Evolutionary conservation across 2,888 invertebrate genomes (phyloP).

Genomic region (Polydrusus cervinus): DNA sequence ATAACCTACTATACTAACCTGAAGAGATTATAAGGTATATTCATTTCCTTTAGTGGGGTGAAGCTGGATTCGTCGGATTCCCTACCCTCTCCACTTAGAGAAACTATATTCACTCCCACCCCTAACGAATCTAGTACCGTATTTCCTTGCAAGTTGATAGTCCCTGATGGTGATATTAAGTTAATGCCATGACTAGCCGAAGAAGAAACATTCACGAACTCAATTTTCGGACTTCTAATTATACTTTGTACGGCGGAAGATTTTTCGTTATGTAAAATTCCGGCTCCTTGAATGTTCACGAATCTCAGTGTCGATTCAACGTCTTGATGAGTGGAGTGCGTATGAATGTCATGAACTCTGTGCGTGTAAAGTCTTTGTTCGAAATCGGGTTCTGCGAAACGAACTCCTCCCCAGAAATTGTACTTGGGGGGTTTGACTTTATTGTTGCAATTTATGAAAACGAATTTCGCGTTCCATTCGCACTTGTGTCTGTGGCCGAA

Average conservation of each 20-base stretch:
- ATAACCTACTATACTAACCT: slow-evolving; percentile 13
- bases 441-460: slow-evolving; percentile 93
- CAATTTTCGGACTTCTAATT: slow-evolving; percentile 87
- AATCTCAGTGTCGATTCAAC: slow-evolving; percentile 86
- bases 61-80: slow-evolving; percentile 93
- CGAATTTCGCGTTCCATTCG: slow-evolving; percentile 91
- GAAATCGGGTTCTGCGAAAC: slow-evolving; percentile 92
- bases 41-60: slow-evolving; percentile 85
- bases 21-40: slow-evolving; percentile 92
- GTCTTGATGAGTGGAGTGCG: slow-evolving; percentile 80
- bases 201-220: slow-evolving; percentile 86
- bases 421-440: slow-evolving; percentile 74
- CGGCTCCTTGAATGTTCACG: slow-evolving; percentile 92
- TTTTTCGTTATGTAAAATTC: slow-evolving; percentile 95
- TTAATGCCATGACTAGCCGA: slow-evolving; percentile 95
- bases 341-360: slow-evolving; percentile 86
- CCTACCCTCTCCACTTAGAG: slow-evolving; percentile 93
- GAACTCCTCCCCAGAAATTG: slow-evolving; percentile 95
- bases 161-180: slow-evolving; percentile 89
- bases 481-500: slow-evolving; percentile 90
- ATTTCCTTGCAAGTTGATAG: slow-evolving; percentile 84
- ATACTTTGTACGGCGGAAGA: slow-evolving; percentile 94
- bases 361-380: slow-evolving; percentile 90
- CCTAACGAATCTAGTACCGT: slow-evolving; percentile 88
- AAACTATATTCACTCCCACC: slow-evolving; percentile 90